Percentiles rank a stretch among this genome's conserved stretches.
phyloP scores from a whole-genome alignment of 2,113 vertebrate genomes.

The Hippoglossus stenolepis region DNA sequence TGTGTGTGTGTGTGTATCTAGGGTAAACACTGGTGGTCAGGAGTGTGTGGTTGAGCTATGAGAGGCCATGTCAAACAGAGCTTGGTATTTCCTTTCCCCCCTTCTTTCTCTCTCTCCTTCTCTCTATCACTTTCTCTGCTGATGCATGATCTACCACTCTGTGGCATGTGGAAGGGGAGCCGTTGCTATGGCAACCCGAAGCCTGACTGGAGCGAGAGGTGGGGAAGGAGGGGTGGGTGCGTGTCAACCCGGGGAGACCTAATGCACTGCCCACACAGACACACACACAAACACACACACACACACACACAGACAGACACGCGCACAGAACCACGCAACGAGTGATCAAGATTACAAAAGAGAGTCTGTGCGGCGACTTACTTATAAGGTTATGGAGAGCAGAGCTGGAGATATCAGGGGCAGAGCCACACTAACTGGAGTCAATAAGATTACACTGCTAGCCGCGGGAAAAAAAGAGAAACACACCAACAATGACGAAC shows the following conservation, averaged over 20 bases:
- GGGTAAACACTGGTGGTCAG: constrained; percentile 59
- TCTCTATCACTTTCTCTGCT: constrained; percentile 72
- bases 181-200: constrained; percentile 77
- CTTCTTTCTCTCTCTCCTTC: constrained; percentile 16
- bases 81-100: constrained; percentile 60
- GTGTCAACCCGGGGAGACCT: constrained; percentile 67
- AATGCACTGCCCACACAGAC: constrained; percentile 60
- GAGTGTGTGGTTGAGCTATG: constrained; percentile 55
- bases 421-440: constrained; percentile 69
- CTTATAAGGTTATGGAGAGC: constrained; percentile 82
- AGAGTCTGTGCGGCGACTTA: constrained; percentile 78
- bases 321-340: constrained; percentile 42
- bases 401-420: constrained; percentile 71
- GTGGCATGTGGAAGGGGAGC: constrained; percentile 79
- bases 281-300: constrained; percentile 25
- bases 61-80: constrained; percentile 70
- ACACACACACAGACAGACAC: constrained; percentile 20
- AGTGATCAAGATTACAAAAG: constrained; percentile 81
- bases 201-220: constrained; percentile 69
- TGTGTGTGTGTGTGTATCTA: constrained; percentile 45
- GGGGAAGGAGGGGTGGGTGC: constrained; percentile 48
- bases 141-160: constrained; percentile 80
- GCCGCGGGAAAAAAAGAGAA: constrained; percentile 13
- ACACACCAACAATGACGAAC: constrained; percentile 49
- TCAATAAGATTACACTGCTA: constrained; percentile 75